A percentile compares a stretch with the other conserved stretches of the same genome.
These are phyloP conservation scores for Chironomus riparius DNA, from an alignment of 2,888 invertebrate species.

Conservation along the genomic window DNA sequence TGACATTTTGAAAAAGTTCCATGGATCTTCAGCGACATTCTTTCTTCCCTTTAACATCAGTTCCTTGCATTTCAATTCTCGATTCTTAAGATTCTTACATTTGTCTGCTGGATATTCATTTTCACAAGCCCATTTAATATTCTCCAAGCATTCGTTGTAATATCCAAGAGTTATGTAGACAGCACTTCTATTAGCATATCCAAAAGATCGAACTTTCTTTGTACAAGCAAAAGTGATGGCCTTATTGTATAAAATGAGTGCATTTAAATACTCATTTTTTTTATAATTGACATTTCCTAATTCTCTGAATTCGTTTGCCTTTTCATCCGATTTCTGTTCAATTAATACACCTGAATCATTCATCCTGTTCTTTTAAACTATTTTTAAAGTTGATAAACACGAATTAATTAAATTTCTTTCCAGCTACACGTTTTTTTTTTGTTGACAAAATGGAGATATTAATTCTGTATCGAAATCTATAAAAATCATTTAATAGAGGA, in stretches of 20 bases:
- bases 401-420: no score
- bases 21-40: background rate
- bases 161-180: background rate
- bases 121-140: background rate
- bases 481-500: no score
- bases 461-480: no score
- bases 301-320: background rate
- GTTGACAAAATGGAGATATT: no score
- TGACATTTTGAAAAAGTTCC: background rate
- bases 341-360: no score
- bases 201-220: background rate
- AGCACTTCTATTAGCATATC: background rate
- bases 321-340: background rate
- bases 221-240: background rate
- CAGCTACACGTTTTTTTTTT: no score
- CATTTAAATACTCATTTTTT: background rate
- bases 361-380: no score
- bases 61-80: background rate
- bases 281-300: background rate
- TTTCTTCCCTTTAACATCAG: background rate
- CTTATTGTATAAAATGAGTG: background rate
- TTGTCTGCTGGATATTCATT: background rate
- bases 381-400: no score
- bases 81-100: background rate
- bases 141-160: background rate